Evolutionary conservation across 92 coral and sea anemone genomes (phyloP), one percentile per base, ranked within the genome.

Genomic region (Plumapathes pennacea): DNA sequence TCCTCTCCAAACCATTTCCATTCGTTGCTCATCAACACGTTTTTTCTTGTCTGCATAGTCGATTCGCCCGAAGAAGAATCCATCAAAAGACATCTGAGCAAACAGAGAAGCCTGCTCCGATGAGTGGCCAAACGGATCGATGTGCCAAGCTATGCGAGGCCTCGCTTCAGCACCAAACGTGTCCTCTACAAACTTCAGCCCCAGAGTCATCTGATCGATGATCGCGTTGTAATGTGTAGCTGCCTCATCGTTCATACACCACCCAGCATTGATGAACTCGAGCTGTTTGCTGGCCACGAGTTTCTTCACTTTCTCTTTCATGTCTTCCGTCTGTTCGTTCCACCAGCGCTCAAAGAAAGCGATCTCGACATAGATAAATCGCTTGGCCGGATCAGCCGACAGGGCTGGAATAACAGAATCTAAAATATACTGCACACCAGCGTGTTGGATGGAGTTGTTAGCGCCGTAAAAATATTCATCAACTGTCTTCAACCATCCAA

Each of bases 211-310:
- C 60, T 90, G 97, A 55, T 90, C 97, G 26, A 90, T 86, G 66
- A 90, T 90, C 8, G 95, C 97, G 47, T 86, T 90, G 43, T 90
- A 90, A 64, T 90, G 95, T 15, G 97, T 90, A 17, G 88, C 56
- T 13, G 97, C 97, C 52, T 90, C 97, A 42, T 90, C 97, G 47
- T 90, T 90, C 97, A 90, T 90, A 53, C 97, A 82, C 97, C 97
- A 90, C 13, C 97, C 97, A 20, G 90, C 97, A 34, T 90, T 90
- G 42, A 87, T 90, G 47, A 90, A 90, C 77, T 90, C 97, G 26
- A 90, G 46, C 32, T 75, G 84, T 32, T 85, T 78, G 17, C 59
- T 77, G 5, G 38, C 24, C 3, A 90, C 97, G 25, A 90, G 76
- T 18, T 71, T 79, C 54, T 71, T 86, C 26, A 90, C 97, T 51